Evolutionary conservation across 2,888 invertebrate species (phyloP).

Genomic region (Stictocephala bisonia): DNA sequence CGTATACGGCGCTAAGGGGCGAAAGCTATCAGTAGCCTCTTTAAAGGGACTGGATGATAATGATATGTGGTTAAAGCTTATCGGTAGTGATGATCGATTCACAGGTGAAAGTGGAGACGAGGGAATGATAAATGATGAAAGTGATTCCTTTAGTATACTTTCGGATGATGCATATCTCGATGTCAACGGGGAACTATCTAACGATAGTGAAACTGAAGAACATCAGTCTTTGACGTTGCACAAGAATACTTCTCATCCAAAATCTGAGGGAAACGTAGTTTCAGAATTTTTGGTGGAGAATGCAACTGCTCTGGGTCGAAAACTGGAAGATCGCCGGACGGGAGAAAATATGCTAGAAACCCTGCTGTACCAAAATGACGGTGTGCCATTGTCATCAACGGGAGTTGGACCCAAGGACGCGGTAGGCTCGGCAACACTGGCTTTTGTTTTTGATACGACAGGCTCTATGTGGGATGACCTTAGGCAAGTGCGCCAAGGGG

Average conservation of each 20-base stretch:
- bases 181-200: no score
- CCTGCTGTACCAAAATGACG: conserved; percentile 17
- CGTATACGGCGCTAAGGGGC: no score
- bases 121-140: conserved; percentile 14
- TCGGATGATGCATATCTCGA: background rate
- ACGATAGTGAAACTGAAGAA: no score
- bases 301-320: no score
- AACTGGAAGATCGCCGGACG: no score
- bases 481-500: conserved; percentile 74
- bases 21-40: background rate
- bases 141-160: no score
- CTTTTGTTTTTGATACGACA: conserved; percentile 82
- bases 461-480: conserved; percentile 82
- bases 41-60: conserved; percentile 23
- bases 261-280: background rate
- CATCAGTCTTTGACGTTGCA: no score
- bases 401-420: conserved; percentile 14
- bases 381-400: no score
- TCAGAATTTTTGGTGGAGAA: background rate
- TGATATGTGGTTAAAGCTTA: conserved; percentile 26
- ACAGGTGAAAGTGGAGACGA: no score
- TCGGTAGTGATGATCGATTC: background rate
- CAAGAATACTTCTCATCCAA: background rate
- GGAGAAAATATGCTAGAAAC: conserved; percentile 16
- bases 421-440: conserved; percentile 63